Conservation (phyloP, 2,797 vertebrate species). For the Periparus ater region DNA sequence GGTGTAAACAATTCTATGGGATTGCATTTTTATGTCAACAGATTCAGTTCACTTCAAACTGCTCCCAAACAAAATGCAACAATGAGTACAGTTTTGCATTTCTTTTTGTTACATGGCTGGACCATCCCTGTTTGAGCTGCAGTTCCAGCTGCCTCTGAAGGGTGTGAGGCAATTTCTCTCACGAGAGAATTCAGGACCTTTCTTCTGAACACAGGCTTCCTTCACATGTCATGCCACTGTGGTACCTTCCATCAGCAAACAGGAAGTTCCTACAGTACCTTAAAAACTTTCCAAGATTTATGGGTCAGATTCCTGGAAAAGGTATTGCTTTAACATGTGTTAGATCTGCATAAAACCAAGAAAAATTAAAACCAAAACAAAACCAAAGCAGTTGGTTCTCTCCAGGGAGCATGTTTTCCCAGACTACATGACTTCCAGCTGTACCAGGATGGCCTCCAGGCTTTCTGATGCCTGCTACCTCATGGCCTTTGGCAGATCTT, state of each 20-base stretch:
- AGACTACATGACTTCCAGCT: background rate
- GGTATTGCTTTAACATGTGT: background rate
- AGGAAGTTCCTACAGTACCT: background rate
- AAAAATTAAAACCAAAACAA: background rate
- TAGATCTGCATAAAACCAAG: background rate
- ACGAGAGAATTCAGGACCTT: background rate
- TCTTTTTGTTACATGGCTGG: background rate
- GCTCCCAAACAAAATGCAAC: background rate
- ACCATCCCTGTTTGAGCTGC: background rate
- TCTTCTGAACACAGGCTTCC: background rate
- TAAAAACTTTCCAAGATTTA: background rate
- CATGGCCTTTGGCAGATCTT: fast-evolving
- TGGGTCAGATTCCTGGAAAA: background rate
- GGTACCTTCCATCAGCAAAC: background rate
- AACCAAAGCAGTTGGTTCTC: background rate
- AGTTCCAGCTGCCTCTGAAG: background rate
- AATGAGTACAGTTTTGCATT: background rate
- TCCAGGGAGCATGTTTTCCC: background rate
- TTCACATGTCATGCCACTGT: background rate
- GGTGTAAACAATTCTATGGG: fast-evolving
- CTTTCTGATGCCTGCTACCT: background rate
- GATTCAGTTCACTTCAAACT: background rate
- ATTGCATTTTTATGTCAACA: background rate
- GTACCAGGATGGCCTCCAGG: fast-evolving
- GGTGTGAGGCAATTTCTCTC: background rate